Evolutionary conservation across 2,888 invertebrate genomes (phyloP).

Genomic region (Volucella zonaria): DNA sequence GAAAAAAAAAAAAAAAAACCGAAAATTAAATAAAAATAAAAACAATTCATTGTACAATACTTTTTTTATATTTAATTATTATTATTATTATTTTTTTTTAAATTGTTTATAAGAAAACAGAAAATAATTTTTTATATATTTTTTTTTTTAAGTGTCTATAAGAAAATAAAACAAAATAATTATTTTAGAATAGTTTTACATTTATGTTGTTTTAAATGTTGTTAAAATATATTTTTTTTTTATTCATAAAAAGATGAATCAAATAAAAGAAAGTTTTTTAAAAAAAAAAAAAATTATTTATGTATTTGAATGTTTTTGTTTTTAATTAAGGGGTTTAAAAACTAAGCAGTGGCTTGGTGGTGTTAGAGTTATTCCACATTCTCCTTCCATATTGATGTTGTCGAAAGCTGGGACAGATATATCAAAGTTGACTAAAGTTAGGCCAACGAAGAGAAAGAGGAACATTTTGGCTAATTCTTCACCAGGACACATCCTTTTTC

Average conservation of each 20-base stretch:
- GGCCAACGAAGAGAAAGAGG: constrained; percentile 86
- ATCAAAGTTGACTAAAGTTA: constrained; percentile 85
- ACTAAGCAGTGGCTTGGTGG: constrained; percentile 85
- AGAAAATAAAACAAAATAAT: constrained; percentile 12
- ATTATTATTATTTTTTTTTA: constrained; percentile 50
- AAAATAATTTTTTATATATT: constrained; percentile 23
- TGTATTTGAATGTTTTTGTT: constrained; percentile 36
- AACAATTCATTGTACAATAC: constrained; percentile 60
- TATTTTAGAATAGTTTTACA: constrained; percentile 39
- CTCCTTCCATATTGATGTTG: constrained; percentile 86
- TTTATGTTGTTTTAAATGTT: constrained; percentile 64
- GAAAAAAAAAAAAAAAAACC: no score
- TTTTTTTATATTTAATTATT: constrained; percentile 54
- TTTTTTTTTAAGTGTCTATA: no score
- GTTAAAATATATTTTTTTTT: constrained; percentile 63
- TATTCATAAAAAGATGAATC: constrained; percentile 37
- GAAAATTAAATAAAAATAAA: background rate
- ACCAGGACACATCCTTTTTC: constrained; percentile 93
- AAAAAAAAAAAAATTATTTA: constrained; percentile 40
- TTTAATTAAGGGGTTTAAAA: constrained; percentile 57
- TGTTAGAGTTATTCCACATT: constrained; percentile 89
- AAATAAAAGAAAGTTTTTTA: constrained; percentile 65
- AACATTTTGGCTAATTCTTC: constrained; percentile 91
- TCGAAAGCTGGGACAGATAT: constrained; percentile 82
- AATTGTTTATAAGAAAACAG: constrained; percentile 41